phyloP scores from a whole-genome alignment of 1,140 invertebrate species.

The Chelonus insularis region DNA sequence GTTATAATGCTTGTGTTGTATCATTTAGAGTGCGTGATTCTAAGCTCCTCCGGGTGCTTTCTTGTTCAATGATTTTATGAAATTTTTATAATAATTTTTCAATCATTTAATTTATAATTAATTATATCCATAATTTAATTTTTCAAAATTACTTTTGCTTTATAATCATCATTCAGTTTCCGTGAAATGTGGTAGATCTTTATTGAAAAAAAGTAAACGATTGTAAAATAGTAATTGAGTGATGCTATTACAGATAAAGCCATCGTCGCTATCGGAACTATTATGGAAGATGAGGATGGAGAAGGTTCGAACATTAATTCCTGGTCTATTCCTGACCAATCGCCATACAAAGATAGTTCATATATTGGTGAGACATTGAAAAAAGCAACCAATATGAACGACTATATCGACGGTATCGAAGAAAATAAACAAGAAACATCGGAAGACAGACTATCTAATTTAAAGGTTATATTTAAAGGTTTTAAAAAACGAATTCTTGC shows the following conservation, averaged over 20 bases:
- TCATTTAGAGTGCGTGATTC: slow-evolving; percentile 1
- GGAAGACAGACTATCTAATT: slow-evolving; percentile 29
- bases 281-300: slow-evolving; percentile 60
- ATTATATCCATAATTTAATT: background rate
- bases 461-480: slow-evolving; percentile 46
- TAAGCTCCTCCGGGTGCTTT: background rate
- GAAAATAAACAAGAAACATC: slow-evolving; percentile 43
- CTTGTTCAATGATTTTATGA: background rate
- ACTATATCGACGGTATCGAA: slow-evolving; percentile 42
- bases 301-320: slow-evolving; percentile 48
- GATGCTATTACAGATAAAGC: slow-evolving; percentile 12
- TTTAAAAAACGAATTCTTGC: slow-evolving; percentile 52
- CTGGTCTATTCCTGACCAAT: slow-evolving; percentile 44
- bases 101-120: too few species aligned
- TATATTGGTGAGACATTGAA: slow-evolving; percentile 28
- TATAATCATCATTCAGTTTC: too few species aligned
- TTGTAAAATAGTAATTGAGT: slow-evolving; percentile 8
- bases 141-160: too few species aligned
- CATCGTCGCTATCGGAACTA: slow-evolving; percentile 33
- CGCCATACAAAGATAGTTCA: slow-evolving; percentile 40
- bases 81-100: background rate
- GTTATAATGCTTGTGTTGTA: background rate
- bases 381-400: slow-evolving; percentile 39
- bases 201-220: too few species aligned
- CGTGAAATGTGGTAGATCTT: too few species aligned